phyloP scores from a whole-genome alignment of 2,888 invertebrate genomes.

The Octonoba sinensis region DNA sequence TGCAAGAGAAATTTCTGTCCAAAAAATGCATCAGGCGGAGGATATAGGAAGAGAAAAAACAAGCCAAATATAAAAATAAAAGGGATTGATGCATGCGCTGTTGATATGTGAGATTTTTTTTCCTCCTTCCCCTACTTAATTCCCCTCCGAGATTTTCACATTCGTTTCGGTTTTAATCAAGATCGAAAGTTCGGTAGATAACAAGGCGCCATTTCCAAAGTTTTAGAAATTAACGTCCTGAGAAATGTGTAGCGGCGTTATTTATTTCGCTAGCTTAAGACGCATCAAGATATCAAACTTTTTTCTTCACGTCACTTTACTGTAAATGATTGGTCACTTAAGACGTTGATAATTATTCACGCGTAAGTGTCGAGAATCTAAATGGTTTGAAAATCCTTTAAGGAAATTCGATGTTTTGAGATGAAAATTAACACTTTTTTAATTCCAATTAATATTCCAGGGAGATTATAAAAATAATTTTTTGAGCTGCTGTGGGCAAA shows the following conservation, averaged over 20 bases:
- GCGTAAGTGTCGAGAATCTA: not conserved
- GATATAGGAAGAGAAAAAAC: slow-evolving; percentile 12
- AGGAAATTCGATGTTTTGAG: not conserved
- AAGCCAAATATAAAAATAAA: slow-evolving; percentile 13
- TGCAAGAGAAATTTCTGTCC: slow-evolving; percentile 16
- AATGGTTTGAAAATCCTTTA: not conserved
- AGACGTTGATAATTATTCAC: slow-evolving; percentile 43
- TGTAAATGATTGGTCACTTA: slow-evolving; percentile 54
- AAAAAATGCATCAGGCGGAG: slow-evolving; percentile 17
- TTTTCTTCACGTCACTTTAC: slow-evolving; percentile 5
- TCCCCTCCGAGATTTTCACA: slow-evolving; percentile 28
- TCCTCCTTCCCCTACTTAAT: not conserved
- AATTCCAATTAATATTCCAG: too few relatives aligned
- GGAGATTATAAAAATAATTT: too few relatives aligned
- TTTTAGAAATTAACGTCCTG: slow-evolving; percentile 47
- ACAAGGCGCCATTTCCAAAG: slow-evolving; percentile 51
- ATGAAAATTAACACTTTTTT: not conserved
- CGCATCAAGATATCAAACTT: slow-evolving; percentile 56
- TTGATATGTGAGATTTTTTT: slow-evolving; percentile 57
- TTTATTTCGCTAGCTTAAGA: slow-evolving; percentile 55
- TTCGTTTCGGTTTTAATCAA: slow-evolving; percentile 37
- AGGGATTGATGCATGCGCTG: slow-evolving; percentile 54
- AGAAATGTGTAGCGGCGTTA: slow-evolving; percentile 56
- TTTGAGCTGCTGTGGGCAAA: too few relatives aligned
- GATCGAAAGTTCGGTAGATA: slow-evolving; percentile 61